These are phyloP conservation scores for Sibirionetta formosa DNA, from an alignment of 2,797 vertebrate species.

Conservation along the genomic window DNA sequence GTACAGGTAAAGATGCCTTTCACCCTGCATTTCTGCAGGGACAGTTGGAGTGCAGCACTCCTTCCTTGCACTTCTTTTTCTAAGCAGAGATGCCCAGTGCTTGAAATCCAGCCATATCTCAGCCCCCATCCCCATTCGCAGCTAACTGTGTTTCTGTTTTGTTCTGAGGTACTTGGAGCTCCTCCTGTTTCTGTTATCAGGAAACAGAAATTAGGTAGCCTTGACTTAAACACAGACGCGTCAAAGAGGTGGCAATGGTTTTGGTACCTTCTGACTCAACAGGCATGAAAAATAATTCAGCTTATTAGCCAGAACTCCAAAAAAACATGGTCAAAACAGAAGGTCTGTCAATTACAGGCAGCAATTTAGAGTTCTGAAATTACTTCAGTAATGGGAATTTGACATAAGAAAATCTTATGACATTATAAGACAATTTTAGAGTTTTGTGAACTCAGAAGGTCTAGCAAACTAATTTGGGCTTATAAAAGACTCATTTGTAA, in stretches of 20 bases:
- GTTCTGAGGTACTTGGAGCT: not conserved
- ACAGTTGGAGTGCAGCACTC: not conserved
- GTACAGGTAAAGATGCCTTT: not conserved
- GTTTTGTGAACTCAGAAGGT: not conserved
- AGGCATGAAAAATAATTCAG: not conserved
- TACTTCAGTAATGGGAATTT: not conserved
- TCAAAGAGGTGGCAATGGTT: not conserved
- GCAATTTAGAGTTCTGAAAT: fast-evolving
- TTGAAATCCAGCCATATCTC: not conserved
- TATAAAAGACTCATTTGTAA: not conserved
- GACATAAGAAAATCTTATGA: not conserved
- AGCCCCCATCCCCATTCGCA: too few species aligned
- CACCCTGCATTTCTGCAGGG: not conserved
- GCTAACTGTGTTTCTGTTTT: not conserved
- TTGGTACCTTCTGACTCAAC: not conserved
- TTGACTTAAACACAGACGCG: not conserved
- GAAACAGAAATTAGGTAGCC: too few species aligned
- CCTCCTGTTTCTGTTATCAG: too few species aligned
- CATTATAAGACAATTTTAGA: not conserved
- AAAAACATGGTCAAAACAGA: not conserved
- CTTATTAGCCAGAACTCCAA: not conserved
- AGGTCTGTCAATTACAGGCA: not conserved
- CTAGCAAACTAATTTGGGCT: not conserved
- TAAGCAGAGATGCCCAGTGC: not conserved
- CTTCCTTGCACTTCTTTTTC: not conserved